Evolutionary conservation across 2,888 invertebrate species (phyloP).

Genomic region (Iselma pallidipennis): DNA sequence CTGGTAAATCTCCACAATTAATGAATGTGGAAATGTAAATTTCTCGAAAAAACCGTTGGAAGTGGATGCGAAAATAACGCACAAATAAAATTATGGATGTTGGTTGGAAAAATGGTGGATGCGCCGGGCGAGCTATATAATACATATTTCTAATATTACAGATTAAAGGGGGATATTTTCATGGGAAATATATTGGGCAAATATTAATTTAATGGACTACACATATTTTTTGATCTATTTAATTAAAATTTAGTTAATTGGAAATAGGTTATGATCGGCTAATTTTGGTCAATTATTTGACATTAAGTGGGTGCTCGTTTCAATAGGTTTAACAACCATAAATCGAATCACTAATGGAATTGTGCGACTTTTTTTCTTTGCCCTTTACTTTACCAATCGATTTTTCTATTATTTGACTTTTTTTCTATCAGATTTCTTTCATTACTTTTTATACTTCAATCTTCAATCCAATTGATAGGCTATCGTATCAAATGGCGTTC

Average conservation of each 20-base stretch:
- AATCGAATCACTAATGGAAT: background rate
- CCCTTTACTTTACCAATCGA: background rate
- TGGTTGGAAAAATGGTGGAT: background rate
- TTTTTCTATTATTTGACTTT: background rate
- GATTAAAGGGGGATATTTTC: no score
- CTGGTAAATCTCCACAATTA: no score
- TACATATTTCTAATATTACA: no score
- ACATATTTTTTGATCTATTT: background rate
- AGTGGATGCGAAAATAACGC: no score
- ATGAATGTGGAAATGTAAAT: no score
- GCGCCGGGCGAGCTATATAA: background rate
- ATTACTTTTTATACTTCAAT: background rate
- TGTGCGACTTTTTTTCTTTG: background rate
- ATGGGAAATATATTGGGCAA: no score
- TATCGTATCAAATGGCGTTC: background rate
- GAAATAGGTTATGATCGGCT: background rate
- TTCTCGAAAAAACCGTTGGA: no score
- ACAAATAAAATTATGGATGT: no score
- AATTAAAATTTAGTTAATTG: background rate
- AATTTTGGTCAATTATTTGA: background rate
- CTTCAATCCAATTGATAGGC: background rate
- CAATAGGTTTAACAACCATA: background rate
- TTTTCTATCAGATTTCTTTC: background rate
- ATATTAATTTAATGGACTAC: no score
- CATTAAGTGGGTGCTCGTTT: background rate